Evolutionary conservation across 2,113 vertebrate species (phyloP).

Genomic region (Pelodiscus sinensis): DNA sequence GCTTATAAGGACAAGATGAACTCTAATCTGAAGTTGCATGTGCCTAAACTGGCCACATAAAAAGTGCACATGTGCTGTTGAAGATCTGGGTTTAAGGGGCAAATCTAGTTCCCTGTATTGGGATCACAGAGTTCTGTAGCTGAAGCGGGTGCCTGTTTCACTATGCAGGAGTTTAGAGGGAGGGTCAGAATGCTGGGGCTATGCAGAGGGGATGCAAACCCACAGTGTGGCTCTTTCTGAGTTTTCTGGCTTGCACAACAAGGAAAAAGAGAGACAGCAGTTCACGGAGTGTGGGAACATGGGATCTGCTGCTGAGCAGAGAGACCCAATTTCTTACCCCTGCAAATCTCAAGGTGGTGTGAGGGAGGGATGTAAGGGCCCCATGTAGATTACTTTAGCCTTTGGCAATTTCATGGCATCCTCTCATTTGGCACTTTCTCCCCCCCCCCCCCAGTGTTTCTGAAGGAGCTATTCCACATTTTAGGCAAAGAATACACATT

Average conservation of each 20-base stretch:
- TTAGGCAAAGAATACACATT: neutral
- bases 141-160: neutral
- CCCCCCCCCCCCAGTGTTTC: neutral
- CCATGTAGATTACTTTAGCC: neutral
- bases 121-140: neutral
- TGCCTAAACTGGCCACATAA: neutral
- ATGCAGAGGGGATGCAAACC: no score
- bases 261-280: neutral
- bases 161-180: neutral
- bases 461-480: neutral
- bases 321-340: neutral
- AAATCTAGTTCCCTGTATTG: neutral
- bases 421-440: neutral
- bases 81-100: neutral
- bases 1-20: neutral
- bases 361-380: neutral
- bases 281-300: no score
- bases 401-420: neutral
- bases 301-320: neutral
- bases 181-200: neutral
- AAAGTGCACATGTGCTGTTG: neutral
- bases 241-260: neutral
- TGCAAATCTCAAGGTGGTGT: neutral
- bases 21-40: neutral
- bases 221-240: neutral